Evolutionary conservation across 2,888 invertebrate species (phyloP).

Genomic region (Volucella bombylans): DNA sequence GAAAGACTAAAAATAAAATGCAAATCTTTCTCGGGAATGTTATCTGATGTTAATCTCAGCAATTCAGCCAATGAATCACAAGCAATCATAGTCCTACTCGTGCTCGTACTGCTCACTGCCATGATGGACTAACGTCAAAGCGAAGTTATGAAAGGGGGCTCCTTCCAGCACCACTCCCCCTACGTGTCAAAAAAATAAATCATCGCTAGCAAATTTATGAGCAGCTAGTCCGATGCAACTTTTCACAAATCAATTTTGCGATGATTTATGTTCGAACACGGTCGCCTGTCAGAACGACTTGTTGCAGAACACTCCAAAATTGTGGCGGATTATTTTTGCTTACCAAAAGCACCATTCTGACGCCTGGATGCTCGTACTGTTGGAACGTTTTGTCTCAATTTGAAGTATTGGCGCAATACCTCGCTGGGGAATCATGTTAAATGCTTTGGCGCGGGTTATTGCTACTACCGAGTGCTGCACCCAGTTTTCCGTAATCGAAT

Average conservation of each 20-base stretch:
- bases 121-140: slow-evolving; percentile 63
- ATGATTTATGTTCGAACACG: slow-evolving; percentile 69
- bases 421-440: slow-evolving; percentile 45
- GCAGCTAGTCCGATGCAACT: slow-evolving; percentile 5
- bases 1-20: slow-evolving; percentile 41
- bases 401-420: slow-evolving; percentile 57
- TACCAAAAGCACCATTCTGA: slow-evolving; percentile 33
- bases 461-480: slow-evolving; percentile 45
- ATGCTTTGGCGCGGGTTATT: slow-evolving; percentile 27
- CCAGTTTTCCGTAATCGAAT: slow-evolving; percentile 53
- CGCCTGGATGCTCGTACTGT: slow-evolving; percentile 6
- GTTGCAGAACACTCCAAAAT: slow-evolving; percentile 35
- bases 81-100: slow-evolving; percentile 46
- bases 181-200: slow-evolving; percentile 65
- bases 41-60: slow-evolving; percentile 47
- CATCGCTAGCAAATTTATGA: slow-evolving; percentile 36
- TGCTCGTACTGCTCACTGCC: slow-evolving; percentile 32
- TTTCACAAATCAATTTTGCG: slow-evolving; percentile 65
- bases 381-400: slow-evolving; percentile 66
- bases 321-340: slow-evolving; percentile 11
- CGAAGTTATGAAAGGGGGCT: slow-evolving; percentile 36
- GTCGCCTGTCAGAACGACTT: slow-evolving; percentile 53
- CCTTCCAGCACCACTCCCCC: slow-evolving; percentile 47
- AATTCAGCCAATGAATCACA: slow-evolving; percentile 62
- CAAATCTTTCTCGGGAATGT: slow-evolving; percentile 48